Evolutionary conservation across 2,113 vertebrate genomes (phyloP), one percentile per base, ranked within the genome.

Genomic region (Emydura subglobosa): DNA sequence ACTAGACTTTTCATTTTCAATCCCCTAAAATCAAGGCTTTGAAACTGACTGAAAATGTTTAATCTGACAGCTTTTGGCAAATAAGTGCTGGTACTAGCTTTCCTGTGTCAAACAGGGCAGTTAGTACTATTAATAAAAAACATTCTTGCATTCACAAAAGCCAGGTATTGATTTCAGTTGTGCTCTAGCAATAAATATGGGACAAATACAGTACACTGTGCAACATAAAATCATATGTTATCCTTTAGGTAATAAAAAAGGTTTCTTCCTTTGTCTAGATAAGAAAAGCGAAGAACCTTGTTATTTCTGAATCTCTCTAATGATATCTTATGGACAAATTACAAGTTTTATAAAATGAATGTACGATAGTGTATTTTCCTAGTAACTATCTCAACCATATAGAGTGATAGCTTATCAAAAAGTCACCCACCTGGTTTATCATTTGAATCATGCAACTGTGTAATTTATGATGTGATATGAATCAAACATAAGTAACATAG

Each of bases 351-450:
- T 53, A 72, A 51, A 92, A 42, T 65, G 92, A 90, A 92, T 17
- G 21, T 8, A 96, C 22, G 4, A 5, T n/a, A 85, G 31, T 29
- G 74, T 54, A 88, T 68, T 93, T 96, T 85, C 85, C 89, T 55
- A 29, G 11, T 53, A 88, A 42, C 21, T 86, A 74, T 84, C 91
- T 91, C 94, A 34, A 93, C 94, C 6, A 9, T 31, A 92, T 34
- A 93, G 93, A 96, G 91, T 39, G 88, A 98, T 95, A 95, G 86
- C 95, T 97, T 85, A 49, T 95, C 92, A 89, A 96, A 98, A 96
- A 95, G 96, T 96, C 97, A 98, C 98, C 98, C 98, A 98, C 98
- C 98, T 98, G 98, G 95, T 97, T 91, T 94, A 96, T 95, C 95
- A 91, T 98, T 98, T 98, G 95, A 96, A 96, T 96, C 98, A 98